Conservation (phyloP, 2,888 invertebrate species). For the Thysanoteuthis rhombus region DNA sequence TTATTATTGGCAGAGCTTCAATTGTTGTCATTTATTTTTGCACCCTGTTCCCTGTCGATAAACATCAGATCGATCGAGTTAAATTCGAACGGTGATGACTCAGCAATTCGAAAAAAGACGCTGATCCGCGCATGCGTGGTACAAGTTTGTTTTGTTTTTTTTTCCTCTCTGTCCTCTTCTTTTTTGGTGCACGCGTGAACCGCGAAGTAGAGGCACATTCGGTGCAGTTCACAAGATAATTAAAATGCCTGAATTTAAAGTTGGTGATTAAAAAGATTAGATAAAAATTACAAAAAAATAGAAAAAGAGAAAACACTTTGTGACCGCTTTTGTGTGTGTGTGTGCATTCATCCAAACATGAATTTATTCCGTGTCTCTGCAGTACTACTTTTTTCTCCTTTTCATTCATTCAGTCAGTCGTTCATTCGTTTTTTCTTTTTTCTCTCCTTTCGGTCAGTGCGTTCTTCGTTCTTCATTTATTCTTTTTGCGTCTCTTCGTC, state of each 20-base stretch:
- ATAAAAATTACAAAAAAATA: no score
- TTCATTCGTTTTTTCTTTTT: neutral
- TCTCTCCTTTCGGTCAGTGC: neutral
- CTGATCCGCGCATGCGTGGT: neutral
- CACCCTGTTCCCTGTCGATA: neutral
- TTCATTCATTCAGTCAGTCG: neutral
- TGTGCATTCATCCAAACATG: neutral
- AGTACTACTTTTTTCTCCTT: neutral
- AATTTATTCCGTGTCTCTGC: neutral
- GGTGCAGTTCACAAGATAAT: neutral
- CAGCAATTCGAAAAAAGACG: neutral
- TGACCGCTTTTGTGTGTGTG: neutral
- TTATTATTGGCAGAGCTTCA: neutral
- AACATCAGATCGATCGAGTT: neutral
- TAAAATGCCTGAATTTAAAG: constrained; percentile 12
- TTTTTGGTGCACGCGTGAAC: neutral
- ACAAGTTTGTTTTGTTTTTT: neutral
- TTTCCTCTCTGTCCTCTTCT: neutral
- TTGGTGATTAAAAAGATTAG: neutral
- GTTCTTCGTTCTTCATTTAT: neutral
- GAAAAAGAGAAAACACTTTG: neutral
- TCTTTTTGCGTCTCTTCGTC: neutral
- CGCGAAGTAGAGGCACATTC: neutral
- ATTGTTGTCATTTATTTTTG: neutral
- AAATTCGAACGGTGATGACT: neutral